phyloP scores from a whole-genome alignment of 1,140 invertebrate genomes.

The Ips nitidus region DNA sequence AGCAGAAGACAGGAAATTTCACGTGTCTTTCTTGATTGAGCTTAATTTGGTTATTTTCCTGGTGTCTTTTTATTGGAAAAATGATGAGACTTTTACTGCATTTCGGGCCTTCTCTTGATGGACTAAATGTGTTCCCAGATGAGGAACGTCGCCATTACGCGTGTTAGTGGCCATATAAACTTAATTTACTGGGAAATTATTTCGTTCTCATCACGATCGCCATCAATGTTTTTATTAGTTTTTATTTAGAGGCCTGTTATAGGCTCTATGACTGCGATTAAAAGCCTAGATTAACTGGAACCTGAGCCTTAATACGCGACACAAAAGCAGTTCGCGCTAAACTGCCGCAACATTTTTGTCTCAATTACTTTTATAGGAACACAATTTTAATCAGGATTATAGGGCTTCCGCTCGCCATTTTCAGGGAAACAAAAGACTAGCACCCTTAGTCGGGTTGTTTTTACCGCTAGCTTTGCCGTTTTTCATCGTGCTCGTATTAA shows the following conservation, averaged over 20 bases:
- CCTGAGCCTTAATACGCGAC: too few relatives aligned
- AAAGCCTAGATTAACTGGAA: too few relatives aligned
- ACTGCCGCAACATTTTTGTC: not conserved
- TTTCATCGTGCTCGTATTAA: conserved; percentile 28
- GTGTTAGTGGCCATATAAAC: conserved; percentile 6
- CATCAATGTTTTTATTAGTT: not conserved
- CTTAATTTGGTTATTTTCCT: conserved; percentile 31
- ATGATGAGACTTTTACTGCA: conserved; percentile 23
- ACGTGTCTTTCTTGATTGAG: conserved; percentile 24
- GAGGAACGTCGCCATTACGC: conserved; percentile 8
- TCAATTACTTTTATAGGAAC: conserved; percentile 16
- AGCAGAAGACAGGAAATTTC: conserved; percentile 22
- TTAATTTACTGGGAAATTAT: conserved; percentile 12
- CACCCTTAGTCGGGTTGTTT: conserved; percentile 17
- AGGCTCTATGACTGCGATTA: not conserved
- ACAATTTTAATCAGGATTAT: conserved; percentile 27
- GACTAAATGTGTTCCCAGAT: conserved; percentile 9
- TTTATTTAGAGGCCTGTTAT: conserved; percentile 15
- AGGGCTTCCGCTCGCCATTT: conserved; percentile 22
- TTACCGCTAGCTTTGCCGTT: conserved; percentile 22
- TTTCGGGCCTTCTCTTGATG: conserved; percentile 1
- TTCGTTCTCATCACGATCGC: conserved; percentile 1
- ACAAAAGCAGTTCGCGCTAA: too few relatives aligned
- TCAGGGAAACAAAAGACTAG: conserved; percentile 25
- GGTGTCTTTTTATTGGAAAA: conserved; percentile 28